Evolutionary conservation across 2,797 vertebrate genomes (phyloP).

Genomic region (Scyliorhinus canicula): DNA sequence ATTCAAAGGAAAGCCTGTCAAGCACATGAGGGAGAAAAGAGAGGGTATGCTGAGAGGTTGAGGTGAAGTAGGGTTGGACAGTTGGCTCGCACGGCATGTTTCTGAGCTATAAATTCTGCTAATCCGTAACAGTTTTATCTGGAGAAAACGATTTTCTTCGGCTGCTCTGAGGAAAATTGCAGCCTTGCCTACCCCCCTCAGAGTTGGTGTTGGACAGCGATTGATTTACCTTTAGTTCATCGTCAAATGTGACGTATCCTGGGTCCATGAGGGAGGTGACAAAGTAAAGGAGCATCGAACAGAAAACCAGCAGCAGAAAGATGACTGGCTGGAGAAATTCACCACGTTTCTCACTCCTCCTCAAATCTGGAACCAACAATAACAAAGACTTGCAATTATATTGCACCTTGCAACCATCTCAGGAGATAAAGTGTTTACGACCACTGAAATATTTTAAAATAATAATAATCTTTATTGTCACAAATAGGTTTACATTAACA

Average conservation of each 20-base stretch:
- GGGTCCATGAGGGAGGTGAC: slow-evolving; percentile 90
- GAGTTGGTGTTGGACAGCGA: not conserved
- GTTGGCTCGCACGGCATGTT: not conserved
- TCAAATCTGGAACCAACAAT: slow-evolving; percentile 58
- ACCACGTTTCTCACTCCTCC: slow-evolving; percentile 64
- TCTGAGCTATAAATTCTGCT: not conserved
- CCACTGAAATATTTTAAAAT: not conserved
- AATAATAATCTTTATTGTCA: too few species aligned
- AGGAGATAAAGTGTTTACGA: not conserved
- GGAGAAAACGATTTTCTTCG: not conserved
- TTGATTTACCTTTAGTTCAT: slow-evolving; percentile 58
- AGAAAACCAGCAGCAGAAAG: slow-evolving; percentile 71
- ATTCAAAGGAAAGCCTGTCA: not conserved
- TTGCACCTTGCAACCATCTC: not conserved
- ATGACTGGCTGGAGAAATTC: slow-evolving; percentile 67
- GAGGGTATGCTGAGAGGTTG: not conserved
- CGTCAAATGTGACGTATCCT: slow-evolving; percentile 71
- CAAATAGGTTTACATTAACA: too few species aligned
- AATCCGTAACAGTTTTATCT: not conserved
- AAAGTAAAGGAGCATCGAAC: slow-evolving; percentile 78
- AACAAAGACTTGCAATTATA: not conserved
- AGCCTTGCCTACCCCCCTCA: not conserved
- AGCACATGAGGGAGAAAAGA: not conserved
- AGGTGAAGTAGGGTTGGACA: not conserved
- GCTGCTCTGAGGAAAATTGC: not conserved